Evolutionary conservation across 2,797 vertebrate genomes (phyloP).

Genomic region (Pseudochirops corinnae): DNA sequence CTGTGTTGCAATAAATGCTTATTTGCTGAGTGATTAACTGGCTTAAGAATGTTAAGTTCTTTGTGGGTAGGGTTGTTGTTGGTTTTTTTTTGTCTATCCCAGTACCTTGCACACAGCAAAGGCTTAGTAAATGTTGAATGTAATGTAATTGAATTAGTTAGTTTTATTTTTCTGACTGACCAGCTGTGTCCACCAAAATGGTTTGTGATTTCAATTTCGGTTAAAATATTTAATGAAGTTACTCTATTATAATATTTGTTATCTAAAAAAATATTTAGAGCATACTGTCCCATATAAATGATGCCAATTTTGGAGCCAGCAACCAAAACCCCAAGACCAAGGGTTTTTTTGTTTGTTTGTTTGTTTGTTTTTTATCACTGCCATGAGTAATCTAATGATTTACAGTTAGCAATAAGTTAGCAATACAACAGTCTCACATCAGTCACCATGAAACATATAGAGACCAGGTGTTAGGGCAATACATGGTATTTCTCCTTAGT

Average conservation of each 20-base stretch:
- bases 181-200: not conserved
- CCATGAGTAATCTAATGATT: not conserved
- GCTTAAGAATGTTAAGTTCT: not conserved
- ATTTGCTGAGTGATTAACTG: not conserved
- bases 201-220: not conserved
- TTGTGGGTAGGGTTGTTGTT: not conserved
- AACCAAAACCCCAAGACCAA: not conserved
- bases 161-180: not conserved
- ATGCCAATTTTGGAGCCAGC: not conserved
- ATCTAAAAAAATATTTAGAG: not conserved
- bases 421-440: no score
- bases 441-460: not conserved
- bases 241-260: not conserved
- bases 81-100: not conserved
- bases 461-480: not conserved
- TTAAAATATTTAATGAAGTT: not conserved
- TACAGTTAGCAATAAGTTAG: fast-evolving
- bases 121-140: not conserved
- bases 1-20: not conserved
- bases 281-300: not conserved
- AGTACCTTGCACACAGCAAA: not conserved
- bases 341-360: no score
- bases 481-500: not conserved
- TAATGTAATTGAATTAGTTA: not conserved
- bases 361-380: not conserved